Base-by-base conservation (phyloP, 1,140 invertebrate genomes). In the Scaptomyza montana region DNA sequence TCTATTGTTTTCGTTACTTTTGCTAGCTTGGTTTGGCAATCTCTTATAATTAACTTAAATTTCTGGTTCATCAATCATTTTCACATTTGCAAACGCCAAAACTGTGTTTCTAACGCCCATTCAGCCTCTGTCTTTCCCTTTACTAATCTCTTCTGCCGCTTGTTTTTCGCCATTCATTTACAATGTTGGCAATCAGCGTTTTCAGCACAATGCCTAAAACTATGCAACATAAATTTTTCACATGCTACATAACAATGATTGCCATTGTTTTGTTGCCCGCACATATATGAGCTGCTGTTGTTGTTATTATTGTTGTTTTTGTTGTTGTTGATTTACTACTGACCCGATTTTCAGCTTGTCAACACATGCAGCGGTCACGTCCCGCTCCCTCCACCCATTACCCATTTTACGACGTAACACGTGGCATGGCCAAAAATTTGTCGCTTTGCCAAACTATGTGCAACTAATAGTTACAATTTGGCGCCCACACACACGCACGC, bases 291-390 rank as follows among this genome's bases (percentile, higher is more conserved):
- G 49, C 30, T 56, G 19, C 28, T 25, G 21, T 2, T 43, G 10
- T 30, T 56, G 19, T 43, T 43, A 5, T 43, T 43, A 5, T 43
- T 43, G 19, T 16, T 43, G 75, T 76, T 76, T 77, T 71, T 74
- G 51, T 46, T 60, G 49, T 84, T 84, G 80, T 84, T 84, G 80
- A 84, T 84, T 84, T 84, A 84, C 80, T 84, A 84, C 80, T 84
- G 80, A 84, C 80, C 80, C 80, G 80, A 84, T 84, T 84, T 84
- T 84, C 71, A 74, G 76, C 80, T 73, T 84, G 80, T 84, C 80
- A 85, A 77, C 80, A 85, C 80, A 59, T 36, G 62, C 51, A 76
- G 79, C 79, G 67, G 25, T 60, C 49, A 51, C 64, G 36, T 43
- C 13, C 36, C 56, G 19, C 49, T 43, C 47, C 4, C 45, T 9